Percentiles rank a stretch among this genome's conserved stretches.
Evolutionary conservation across 2,113 vertebrate species (phyloP).

Genomic region (Oceanodroma tethys): DNA sequence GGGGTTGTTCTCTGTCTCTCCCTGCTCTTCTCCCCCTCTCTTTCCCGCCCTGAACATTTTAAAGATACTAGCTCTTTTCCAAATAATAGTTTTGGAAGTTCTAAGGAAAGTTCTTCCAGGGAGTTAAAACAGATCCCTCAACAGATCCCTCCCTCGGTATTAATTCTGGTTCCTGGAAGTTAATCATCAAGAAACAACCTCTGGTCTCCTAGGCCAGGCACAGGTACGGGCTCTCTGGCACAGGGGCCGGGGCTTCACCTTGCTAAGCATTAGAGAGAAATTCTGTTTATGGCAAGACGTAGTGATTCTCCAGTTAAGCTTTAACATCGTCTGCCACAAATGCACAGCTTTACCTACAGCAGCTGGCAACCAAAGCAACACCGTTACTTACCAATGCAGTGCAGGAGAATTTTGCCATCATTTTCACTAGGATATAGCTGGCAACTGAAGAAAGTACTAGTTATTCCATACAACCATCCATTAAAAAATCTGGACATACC

Average conservation of each 20-base stretch:
- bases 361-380: not conserved
- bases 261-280: rapidly evolving
- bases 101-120: not conserved
- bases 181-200: not conserved
- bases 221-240: rapidly evolving
- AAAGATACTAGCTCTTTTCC: not conserved
- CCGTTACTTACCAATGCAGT: rapidly evolving
- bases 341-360: not conserved
- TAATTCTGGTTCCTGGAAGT: not conserved
- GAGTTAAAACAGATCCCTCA: not conserved
- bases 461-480: not conserved
- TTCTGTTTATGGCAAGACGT: not conserved
- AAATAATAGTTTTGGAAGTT: not conserved
- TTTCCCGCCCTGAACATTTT: not conserved
- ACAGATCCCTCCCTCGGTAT: rapidly evolving
- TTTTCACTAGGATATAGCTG: not conserved
- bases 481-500: not conserved
- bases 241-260: rapidly evolving
- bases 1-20: not conserved
- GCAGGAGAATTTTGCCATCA: rapidly evolving
- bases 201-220: not conserved
- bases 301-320: not conserved
- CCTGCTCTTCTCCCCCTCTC: not conserved
- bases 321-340: not conserved
- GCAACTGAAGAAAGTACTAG: not conserved